phyloP scores from a whole-genome alignment of 2,888 invertebrate genomes.

The Eupeodes luniger region DNA sequence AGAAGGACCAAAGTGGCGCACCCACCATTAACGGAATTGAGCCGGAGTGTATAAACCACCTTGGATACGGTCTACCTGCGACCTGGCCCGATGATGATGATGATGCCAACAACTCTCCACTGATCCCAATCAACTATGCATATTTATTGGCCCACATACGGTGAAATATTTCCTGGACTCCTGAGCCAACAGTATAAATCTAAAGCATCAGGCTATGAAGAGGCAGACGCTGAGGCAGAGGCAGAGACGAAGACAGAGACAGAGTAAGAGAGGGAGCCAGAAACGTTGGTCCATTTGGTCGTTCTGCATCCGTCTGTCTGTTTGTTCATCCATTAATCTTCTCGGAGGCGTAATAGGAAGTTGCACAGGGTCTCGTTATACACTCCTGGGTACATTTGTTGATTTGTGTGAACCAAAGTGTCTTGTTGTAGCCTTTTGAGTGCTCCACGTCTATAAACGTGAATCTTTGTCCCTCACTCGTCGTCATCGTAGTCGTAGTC shows the following conservation, averaged over 20 bases:
- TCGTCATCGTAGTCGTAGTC: neutral
- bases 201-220: slow-evolving; percentile 24
- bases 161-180: slow-evolving; percentile 83
- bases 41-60: slow-evolving; percentile 74
- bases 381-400: slow-evolving; percentile 74
- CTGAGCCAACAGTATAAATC: slow-evolving; percentile 59
- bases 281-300: slow-evolving; percentile 60
- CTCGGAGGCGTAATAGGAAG: slow-evolving; percentile 70
- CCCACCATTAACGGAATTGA: slow-evolving; percentile 76
- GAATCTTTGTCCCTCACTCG: slow-evolving; percentile 14
- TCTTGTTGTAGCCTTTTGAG: slow-evolving; percentile 73
- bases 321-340: slow-evolving; percentile 76
- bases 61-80: slow-evolving; percentile 75
- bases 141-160: slow-evolving; percentile 84
- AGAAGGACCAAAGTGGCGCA: slow-evolving; percentile 74
- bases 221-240: neutral
- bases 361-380: slow-evolving; percentile 71
- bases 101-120: slow-evolving; percentile 73
- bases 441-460: slow-evolving; percentile 44
- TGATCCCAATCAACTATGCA: slow-evolving; percentile 78
- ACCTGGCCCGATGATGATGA: slow-evolving; percentile 66
- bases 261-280: neutral
- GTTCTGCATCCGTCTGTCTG: slow-evolving; percentile 67
- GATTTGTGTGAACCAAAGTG: slow-evolving; percentile 75
- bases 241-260: neutral